Evolutionary conservation across 2,888 invertebrate genomes (phyloP).

Genomic region (Hypsopygia costalis): DNA sequence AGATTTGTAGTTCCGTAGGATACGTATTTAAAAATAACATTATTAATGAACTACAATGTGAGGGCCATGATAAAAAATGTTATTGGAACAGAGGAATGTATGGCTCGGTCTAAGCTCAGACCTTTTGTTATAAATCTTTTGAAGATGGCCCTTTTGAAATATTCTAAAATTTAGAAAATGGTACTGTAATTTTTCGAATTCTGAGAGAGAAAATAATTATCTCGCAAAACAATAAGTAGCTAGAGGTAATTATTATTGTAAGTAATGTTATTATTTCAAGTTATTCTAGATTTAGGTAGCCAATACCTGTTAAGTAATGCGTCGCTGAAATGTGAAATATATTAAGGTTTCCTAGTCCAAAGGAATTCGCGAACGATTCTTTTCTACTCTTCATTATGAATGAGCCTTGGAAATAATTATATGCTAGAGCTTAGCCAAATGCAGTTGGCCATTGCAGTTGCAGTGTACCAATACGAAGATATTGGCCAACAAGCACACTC

Average conservation of each 20-base stretch:
- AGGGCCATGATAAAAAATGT: conserved; percentile 15
- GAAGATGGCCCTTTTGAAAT: conserved; percentile 15
- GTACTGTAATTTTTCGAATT: conserved; percentile 22
- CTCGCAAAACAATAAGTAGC: conserved; percentile 33
- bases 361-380: conserved; percentile 13
- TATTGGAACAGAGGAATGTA: conserved; percentile 7
- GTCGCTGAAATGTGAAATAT: not conserved
- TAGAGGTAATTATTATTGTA: conserved; percentile 24
- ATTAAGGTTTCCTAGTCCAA: conserved; percentile 17
- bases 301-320: not conserved
- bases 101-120: not conserved
- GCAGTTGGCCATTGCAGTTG: too few relatives aligned
- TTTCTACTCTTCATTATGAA: conserved; percentile 10
- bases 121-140: not conserved
- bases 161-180: conserved; percentile 10
- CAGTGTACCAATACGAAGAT: too few relatives aligned
- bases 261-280: conserved; percentile 18
- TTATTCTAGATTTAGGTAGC: not conserved
- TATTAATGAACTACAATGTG: conserved; percentile 16
- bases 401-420: not conserved
- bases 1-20: conserved; percentile 46
- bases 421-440: not conserved
- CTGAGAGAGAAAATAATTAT: conserved; percentile 42
- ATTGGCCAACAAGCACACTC: too few relatives aligned
- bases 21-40: conserved; percentile 18